Evolutionary conservation across 1,140 invertebrate genomes (phyloP), one percentile per base, ranked within the genome.

Genomic region (Aphidius ervi): DNA sequence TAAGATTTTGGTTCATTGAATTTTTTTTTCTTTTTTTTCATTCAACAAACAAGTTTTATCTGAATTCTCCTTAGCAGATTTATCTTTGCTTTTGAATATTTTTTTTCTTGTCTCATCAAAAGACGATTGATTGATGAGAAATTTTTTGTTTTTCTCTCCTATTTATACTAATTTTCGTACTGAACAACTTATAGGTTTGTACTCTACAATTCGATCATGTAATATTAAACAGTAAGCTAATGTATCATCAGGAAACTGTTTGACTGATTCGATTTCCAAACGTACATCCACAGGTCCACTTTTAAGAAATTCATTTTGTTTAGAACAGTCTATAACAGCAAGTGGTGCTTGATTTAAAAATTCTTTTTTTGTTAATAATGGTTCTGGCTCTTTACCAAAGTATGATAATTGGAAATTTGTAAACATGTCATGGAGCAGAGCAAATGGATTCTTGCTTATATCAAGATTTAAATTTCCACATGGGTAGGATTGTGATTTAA

Each of bases 401-500:
- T 52, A 52, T 61, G 65, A 46, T 47, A 37, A 41, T 67, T 65
- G 63, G 60, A 74, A 74, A 50, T 70, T 63, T 9, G 46, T n/a
- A 62, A 65, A 71, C 61, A 67, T 69, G 41, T 71, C 61, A 58
- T 73, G 74, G 0, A 71, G 63, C n/a, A 67, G 5, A 39, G 65
- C 45, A 53, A 59, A 70, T 20, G 68, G 58, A 60, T 68, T 67
- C 10, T 65, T 57, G 47, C 4, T n/a, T 64, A 68, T 62, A 54
- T 74, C 61, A n/a, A 68, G 56, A 56, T 71, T 67, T n/a, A n/a
- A n/a, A n/a, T n/a, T n/a, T n/a, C n/a, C n/a, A n/a, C n/a, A n/a
- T n/a, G n/a, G n/a, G n/a, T 7, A 72, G 45, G 63, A 71, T 68
- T 20, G 67, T 62, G 57, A 65, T 74, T 76, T 20, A 76, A 60